Evolutionary conservation across 64 coral and sea anemone genomes (phyloP).

Genomic region (Montipora cactus): DNA sequence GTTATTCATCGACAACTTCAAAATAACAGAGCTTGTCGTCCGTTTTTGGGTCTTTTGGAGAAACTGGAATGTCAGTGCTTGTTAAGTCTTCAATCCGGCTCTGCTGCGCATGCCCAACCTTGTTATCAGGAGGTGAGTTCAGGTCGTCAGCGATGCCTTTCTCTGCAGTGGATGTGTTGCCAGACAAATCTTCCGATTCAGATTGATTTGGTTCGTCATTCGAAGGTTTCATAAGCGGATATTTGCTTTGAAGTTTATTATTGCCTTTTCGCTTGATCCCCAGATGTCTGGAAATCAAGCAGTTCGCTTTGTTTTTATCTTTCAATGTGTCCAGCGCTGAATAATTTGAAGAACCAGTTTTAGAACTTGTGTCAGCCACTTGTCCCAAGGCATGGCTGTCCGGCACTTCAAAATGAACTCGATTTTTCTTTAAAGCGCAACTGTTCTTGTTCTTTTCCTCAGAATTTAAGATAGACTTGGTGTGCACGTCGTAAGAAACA

Average conservation of each 20-base stretch:
- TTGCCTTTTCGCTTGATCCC: constrained; percentile 25
- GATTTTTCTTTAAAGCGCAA: background rate
- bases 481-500: constrained; percentile 4
- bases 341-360: background rate
- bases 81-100: background rate
- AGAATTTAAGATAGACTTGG: background rate
- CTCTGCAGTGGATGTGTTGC: background rate
- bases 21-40: constrained; percentile 1
- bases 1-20: background rate
- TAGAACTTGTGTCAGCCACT: background rate
- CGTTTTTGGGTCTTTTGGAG: background rate
- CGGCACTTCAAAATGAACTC: constrained; percentile 9
- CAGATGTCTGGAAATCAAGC: background rate
- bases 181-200: background rate
- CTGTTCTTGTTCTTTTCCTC: background rate
- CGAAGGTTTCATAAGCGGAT: background rate
- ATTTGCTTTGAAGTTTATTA: background rate
- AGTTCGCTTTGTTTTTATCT: background rate
- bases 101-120: background rate
- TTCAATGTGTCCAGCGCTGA: background rate
- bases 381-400: background rate
- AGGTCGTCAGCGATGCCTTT: background rate
- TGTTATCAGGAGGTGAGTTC: background rate
- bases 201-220: background rate
- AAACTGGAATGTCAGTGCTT: background rate